A percentile compares a stretch with the other conserved stretches of the same genome.
phyloP scores from a whole-genome alignment of 2,113 vertebrate genomes.

The Ellobius talpinus region DNA sequence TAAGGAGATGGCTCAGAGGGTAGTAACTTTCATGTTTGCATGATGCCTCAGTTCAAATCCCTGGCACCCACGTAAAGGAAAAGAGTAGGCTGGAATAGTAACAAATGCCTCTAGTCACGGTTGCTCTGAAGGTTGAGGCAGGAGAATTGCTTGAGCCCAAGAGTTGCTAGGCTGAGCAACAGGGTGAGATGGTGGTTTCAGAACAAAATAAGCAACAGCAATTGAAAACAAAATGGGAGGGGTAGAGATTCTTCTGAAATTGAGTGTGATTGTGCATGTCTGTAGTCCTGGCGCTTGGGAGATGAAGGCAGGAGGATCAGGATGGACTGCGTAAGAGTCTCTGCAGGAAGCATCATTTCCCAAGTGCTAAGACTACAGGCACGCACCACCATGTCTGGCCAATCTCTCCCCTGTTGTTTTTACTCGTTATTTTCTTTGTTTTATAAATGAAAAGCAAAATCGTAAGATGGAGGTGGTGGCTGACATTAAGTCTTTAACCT shows the following conservation, averaged over 20 bases:
- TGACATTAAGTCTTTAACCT: background rate
- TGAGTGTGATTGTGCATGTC: too few species aligned
- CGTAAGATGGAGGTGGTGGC: background rate
- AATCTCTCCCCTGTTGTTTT: background rate
- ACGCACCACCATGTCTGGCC: background rate
- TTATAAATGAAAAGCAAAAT: background rate
- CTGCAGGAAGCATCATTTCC: background rate
- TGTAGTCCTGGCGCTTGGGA: background rate
- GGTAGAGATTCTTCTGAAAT: background rate
- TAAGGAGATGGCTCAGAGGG: background rate
- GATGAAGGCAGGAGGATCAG: background rate
- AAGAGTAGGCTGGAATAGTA: too few species aligned
- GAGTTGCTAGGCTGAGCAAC: background rate
- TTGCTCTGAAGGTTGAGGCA: background rate
- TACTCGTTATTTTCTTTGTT: background rate
- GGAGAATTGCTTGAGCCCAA: background rate
- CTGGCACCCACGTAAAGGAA: background rate
- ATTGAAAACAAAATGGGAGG: background rate
- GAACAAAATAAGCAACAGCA: background rate
- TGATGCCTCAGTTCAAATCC: background rate
- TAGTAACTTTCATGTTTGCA: background rate
- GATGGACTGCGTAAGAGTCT: background rate
- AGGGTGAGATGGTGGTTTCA: too few species aligned
- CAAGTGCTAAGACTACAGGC: background rate
- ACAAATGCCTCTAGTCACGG: background rate